Conservation (phyloP, 2,113 vertebrate species). For the Petroica traversi region DNA sequence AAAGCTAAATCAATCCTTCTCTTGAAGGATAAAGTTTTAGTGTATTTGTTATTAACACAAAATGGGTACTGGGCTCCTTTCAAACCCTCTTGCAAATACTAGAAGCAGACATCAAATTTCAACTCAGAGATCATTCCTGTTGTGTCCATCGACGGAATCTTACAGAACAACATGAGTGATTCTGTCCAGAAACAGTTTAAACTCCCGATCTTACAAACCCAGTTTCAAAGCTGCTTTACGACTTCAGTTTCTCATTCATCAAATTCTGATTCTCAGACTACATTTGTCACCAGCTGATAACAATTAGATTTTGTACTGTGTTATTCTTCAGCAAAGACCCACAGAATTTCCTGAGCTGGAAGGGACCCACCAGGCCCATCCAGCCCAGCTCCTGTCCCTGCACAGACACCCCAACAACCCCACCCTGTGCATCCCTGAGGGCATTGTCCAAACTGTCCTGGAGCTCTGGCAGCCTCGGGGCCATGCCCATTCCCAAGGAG, state of each 20-base stretch:
- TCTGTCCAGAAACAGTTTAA: neutral
- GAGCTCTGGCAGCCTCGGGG: neutral
- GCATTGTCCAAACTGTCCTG: rapidly evolving
- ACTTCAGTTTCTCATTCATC: neutral
- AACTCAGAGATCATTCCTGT: rapidly evolving
- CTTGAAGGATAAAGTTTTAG: neutral
- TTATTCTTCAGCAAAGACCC: neutral
- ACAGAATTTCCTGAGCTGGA: neutral
- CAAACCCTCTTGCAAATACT: neutral
- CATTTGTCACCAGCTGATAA: neutral
- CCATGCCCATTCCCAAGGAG: neutral
- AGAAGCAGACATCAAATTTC: neutral
- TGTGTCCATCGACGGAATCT: neutral
- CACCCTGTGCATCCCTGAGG: neutral
- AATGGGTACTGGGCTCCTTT: neutral
- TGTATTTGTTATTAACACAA: neutral
- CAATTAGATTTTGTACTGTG: neutral
- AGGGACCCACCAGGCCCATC: rapidly evolving
- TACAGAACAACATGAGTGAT: neutral
- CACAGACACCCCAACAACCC: neutral
- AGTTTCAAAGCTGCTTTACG: neutral
- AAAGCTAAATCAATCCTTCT: neutral
- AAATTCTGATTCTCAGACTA: neutral
- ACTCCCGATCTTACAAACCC: neutral
- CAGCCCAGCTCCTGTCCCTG: rapidly evolving